These are phyloP conservation scores for Margaritifera margaritifera DNA, from an alignment of 2,888 invertebrate genomes.

Conservation along the genomic window DNA sequence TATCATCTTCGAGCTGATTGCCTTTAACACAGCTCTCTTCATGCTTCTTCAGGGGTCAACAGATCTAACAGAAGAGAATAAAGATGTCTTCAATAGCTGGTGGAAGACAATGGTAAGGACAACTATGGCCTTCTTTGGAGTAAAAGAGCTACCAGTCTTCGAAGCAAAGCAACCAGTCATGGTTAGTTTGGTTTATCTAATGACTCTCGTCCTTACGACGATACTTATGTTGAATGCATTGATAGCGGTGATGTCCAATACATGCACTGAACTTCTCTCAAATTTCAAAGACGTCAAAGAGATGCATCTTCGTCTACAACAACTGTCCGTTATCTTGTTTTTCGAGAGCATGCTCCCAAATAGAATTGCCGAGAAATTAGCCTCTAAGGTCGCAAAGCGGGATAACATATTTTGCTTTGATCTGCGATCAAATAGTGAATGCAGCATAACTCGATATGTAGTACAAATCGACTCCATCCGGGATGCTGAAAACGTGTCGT, in stretches of 20 bases:
- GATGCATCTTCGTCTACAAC: slow-evolving; percentile 39
- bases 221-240: slow-evolving; percentile 52
- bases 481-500: too few relatives aligned
- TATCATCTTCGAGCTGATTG: slow-evolving; percentile 42
- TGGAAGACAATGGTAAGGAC: slow-evolving; percentile 50
- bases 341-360: slow-evolving; percentile 33
- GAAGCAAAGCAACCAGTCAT: slow-evolving; percentile 40
- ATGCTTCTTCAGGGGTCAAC: slow-evolving; percentile 41
- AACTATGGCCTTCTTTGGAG: slow-evolving; percentile 51
- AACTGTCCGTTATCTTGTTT: slow-evolving; percentile 36
- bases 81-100: slow-evolving; percentile 26
- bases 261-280: slow-evolving; percentile 41
- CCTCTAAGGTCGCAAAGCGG: too few relatives aligned
- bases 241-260: slow-evolving; percentile 54
- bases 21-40: slow-evolving; percentile 54
- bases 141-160: slow-evolving; percentile 23
- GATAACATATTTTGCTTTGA: too few relatives aligned
- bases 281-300: slow-evolving; percentile 31
- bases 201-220: slow-evolving; percentile 47
- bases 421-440: too few relatives aligned
- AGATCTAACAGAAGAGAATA: slow-evolving; percentile 15
- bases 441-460: too few relatives aligned
- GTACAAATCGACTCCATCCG: too few relatives aligned
- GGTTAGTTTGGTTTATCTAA: slow-evolving; percentile 37
- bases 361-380: too few relatives aligned